Base-by-base conservation (phyloP, 53 echinoderm and acorn worm species). In the Henricia sp. region DNA sequence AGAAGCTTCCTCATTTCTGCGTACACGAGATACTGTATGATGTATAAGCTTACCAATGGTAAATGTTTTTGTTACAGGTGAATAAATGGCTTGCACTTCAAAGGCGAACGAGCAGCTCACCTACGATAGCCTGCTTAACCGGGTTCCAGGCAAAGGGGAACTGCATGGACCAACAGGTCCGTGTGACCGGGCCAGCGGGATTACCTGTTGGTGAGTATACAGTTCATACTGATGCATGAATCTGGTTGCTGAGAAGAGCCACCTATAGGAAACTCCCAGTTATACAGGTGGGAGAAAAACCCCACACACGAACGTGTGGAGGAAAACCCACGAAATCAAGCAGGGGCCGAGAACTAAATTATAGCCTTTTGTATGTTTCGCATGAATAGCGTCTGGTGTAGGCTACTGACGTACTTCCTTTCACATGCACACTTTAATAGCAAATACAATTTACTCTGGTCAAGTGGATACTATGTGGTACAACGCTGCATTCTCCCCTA, bases 1-100 rank as follows among this genome's bases (percentile, higher is more conserved):
- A 44, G 44, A 44, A 44, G 6, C 13, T 44, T 9, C 6, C 6
- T 6, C 13, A 9, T 44, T 6, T 44, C 6, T 44, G 6, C 44
- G 13, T 6, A 44, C 6, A 44, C 44, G 13, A 44, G 6, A 44
- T 9, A 44, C 6, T 44, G 44, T 13, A 44, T 44, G 44, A 44
- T 9, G 13, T 6, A 44, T 9, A 13, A 9, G 6, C 6, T 44
- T 44, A 10, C 9, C 2, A 57, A 14, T 10, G 29, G 13, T 30
- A 12, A 34, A 9, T 77, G 57, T 58, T 17, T 17, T 77, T 9
- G 9, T 0, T 33, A n/a, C 59, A 58, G 71, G 85, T 84, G n/a
- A 52, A 59, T 28, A 57, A 29, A 11, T 67, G 70, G 71, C 20
- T 84, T 23, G 46, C 57, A 30, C 85, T 84, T 0, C 29, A 58